Conservation (phyloP, 1,140 invertebrate genomes). For the Drosophila melanica region DNA sequence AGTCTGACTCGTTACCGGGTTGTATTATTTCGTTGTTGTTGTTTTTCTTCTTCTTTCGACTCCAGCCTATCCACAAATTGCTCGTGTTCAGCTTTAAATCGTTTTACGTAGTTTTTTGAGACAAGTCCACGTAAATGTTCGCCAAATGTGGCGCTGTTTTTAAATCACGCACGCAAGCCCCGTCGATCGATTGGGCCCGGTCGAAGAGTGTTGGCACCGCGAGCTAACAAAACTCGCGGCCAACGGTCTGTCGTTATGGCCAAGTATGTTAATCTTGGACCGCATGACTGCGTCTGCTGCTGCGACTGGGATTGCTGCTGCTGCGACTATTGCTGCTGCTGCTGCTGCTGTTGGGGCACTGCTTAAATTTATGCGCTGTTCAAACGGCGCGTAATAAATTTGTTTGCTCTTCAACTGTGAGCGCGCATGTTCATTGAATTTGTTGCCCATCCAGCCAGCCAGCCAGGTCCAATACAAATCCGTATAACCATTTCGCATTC, state of each 20-base stretch:
- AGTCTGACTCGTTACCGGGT: slow-evolving; percentile 7
- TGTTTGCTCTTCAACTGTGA: slow-evolving; percentile 82
- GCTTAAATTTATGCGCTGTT: slow-evolving; percentile 80
- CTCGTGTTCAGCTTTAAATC: slow-evolving; percentile 81
- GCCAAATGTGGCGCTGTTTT: slow-evolving; percentile 81
- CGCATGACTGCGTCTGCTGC: slow-evolving; percentile 52
- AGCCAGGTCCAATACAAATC: slow-evolving; percentile 22
- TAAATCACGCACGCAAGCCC: slow-evolving; percentile 70
- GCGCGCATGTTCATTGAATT: slow-evolving; percentile 80
- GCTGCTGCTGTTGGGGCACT: slow-evolving; percentile 12
- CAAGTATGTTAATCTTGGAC: slow-evolving; percentile 77
- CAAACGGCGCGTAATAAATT: slow-evolving; percentile 83
- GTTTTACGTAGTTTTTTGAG: slow-evolving; percentile 79
- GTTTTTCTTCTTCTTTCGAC: neutral
- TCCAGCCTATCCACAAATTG: slow-evolving; percentile 74
- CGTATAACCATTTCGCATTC: slow-evolving; percentile 40
- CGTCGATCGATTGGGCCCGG: slow-evolving; percentile 64
- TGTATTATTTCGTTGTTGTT: slow-evolving; percentile 1
- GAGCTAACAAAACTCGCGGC: neutral
- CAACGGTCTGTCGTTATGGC: slow-evolving; percentile 26
- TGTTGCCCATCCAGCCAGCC: slow-evolving; percentile 37
- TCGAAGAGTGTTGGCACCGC: slow-evolving; percentile 18
- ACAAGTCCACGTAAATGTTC: slow-evolving; percentile 76
- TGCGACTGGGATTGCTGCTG: slow-evolving; percentile 13
- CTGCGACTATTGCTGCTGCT: neutral